A percentile compares a stretch with the other conserved stretches of the same genome.
phyloP scores from a whole-genome alignment of 2,888 invertebrate genomes.

The Drosophila recens region DNA sequence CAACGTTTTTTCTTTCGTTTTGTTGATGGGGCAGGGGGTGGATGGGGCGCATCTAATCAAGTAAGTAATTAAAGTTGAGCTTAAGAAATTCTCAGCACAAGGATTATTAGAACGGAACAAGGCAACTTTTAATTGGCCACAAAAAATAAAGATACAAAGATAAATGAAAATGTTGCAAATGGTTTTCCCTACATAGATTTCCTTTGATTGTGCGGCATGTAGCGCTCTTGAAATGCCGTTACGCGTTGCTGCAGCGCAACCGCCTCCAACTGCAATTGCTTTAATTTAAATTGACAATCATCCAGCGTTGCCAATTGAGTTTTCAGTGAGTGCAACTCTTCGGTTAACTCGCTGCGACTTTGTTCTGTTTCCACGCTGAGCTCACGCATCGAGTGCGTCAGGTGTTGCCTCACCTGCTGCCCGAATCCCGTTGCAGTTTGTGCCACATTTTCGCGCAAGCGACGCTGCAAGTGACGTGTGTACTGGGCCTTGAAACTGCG shows the following conservation, averaged over 20 bases:
- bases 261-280: slow-evolving; percentile 18
- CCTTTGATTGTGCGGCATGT: slow-evolving; percentile 20
- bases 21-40: not conserved
- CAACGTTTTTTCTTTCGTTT: slow-evolving; percentile 37
- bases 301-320: slow-evolving; percentile 25
- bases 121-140: slow-evolving; percentile 52
- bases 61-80: slow-evolving; percentile 60
- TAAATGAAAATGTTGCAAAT: slow-evolving; percentile 1
- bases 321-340: slow-evolving; percentile 12
- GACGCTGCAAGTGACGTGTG: slow-evolving; percentile 94
- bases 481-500: slow-evolving; percentile 97
- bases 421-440: slow-evolving; percentile 97
- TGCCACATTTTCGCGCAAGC: slow-evolving; percentile 95
- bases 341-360: slow-evolving; percentile 14
- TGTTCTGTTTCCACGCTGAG: slow-evolving; percentile 9
- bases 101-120: slow-evolving; percentile 24
- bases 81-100: slow-evolving; percentile 10
- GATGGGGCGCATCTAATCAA: slow-evolving; percentile 47
- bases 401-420: slow-evolving; percentile 86
- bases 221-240: slow-evolving; percentile 46
- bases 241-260: slow-evolving; percentile 32
- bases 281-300: slow-evolving; percentile 25
- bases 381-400: slow-evolving; percentile 30
- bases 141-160: slow-evolving; percentile 2
- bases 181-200: not conserved